Conservation (phyloP, 2,797 vertebrate species). For the Silurus lanzhouensis region DNA sequence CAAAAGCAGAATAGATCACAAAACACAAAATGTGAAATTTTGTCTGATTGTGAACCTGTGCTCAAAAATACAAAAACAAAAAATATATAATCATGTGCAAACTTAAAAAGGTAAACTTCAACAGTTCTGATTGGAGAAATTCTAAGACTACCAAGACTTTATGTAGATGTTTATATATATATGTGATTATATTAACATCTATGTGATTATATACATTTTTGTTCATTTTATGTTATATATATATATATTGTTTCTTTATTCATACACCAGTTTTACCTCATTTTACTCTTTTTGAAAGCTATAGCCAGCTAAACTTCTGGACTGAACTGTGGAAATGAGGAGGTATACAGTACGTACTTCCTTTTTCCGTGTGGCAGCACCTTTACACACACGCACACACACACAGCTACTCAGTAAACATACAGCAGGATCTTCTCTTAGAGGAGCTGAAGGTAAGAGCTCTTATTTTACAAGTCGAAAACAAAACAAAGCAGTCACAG, state of each 20-base stretch:
- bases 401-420: conserved; percentile 1
- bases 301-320: not conserved
- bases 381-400: not conserved
- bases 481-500: not conserved
- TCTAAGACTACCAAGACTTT: not conserved
- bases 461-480: not conserved
- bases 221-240: too few relatives aligned
- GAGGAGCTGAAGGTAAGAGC: conserved; percentile 8
- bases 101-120: not conserved
- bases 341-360: not conserved
- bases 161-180: not conserved
- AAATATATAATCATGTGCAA: not conserved
- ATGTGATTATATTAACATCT: too few relatives aligned
- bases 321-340: not conserved
- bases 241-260: not conserved
- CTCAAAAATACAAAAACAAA: not conserved
- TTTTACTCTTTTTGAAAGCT: not conserved
- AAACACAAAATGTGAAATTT: not conserved
- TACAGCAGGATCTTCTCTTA: conserved; percentile 18
- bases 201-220: too few relatives aligned
- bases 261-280: not conserved
- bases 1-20: not conserved
- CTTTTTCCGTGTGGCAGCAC: not conserved
- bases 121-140: not conserved
- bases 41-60: not conserved